Evolutionary conservation across 2,113 vertebrate species (phyloP).

Genomic region (Zapornia atra): DNA sequence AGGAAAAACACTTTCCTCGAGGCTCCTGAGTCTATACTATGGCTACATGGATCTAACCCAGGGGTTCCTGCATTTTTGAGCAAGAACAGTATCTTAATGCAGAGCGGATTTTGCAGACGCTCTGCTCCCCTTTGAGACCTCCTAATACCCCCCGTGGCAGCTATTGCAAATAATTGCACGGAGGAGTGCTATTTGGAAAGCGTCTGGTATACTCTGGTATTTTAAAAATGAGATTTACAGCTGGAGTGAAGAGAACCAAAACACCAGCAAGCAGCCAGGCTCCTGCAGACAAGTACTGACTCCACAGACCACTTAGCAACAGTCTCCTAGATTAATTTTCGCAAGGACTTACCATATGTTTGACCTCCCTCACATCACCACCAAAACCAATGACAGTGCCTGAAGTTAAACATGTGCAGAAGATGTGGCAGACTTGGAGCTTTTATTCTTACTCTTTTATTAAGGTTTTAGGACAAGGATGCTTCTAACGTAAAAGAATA

Average conservation of each 20-base stretch:
- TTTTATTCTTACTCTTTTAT: not conserved
- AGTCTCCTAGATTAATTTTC: not conserved
- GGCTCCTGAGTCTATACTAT: not conserved
- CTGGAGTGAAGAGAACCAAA: not conserved
- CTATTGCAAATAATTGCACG: not conserved
- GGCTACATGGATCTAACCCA: not conserved
- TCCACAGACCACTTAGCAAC: constrained; percentile 18
- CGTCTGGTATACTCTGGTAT: not conserved
- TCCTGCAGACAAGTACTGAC: constrained; percentile 17
- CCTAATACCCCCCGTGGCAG: not conserved
- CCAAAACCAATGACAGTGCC: not conserved
- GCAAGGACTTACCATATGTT: not conserved
- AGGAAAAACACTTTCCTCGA: not conserved
- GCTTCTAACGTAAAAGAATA: not conserved
- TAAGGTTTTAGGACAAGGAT: not conserved
- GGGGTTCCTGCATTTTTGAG: not conserved
- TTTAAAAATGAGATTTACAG: constrained; percentile 56
- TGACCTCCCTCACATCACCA: constrained; percentile 5
- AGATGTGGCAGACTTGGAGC: not conserved
- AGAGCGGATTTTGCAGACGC: constrained; percentile 21
- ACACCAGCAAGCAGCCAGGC: constrained; percentile 2
- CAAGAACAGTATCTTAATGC: not conserved
- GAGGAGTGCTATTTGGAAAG: constrained; percentile 2
- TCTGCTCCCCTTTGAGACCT: not conserved
- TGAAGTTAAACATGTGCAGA: not conserved